phyloP scores from a whole-genome alignment of 2,113 vertebrate genomes.

The Scalopus aquaticus region DNA sequence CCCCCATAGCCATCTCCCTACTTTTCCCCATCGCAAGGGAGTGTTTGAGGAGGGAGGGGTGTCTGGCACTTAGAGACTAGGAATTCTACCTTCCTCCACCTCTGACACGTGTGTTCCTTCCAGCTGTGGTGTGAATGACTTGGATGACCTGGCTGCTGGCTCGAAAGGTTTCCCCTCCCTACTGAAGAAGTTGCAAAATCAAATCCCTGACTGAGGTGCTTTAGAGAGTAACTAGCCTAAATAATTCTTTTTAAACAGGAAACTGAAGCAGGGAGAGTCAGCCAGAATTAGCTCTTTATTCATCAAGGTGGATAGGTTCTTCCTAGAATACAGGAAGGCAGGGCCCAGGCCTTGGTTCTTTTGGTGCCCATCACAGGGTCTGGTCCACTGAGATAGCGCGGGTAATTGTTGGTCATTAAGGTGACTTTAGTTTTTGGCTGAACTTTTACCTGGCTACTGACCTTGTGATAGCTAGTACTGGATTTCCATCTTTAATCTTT shows the following conservation, averaged over 20 bases:
- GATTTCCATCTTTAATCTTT: neutral
- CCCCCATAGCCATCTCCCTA: neutral
- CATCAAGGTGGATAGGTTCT: neutral
- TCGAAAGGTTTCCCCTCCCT: neutral
- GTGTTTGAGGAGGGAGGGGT: rapidly evolving
- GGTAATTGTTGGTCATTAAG: neutral
- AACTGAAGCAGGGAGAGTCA: neutral
- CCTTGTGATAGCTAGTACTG: neutral
- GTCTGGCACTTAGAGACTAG: neutral
- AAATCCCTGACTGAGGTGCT: neutral
- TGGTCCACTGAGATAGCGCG: neutral
- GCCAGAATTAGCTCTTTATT: neutral
- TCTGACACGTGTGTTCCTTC: neutral
- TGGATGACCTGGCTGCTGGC: neutral
- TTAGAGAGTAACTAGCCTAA: neutral
- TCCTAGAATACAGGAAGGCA: neutral
- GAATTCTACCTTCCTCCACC: neutral
- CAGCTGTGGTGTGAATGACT: neutral
- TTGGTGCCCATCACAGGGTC: neutral
- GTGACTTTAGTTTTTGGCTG: neutral
- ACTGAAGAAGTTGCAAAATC: neutral
- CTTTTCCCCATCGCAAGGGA: no score
- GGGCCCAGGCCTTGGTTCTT: neutral
- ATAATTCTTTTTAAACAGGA: neutral
- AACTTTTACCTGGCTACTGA: neutral